Base-by-base conservation (phyloP, 2,113 vertebrate genomes). In the Perca fluviatilis region DNA sequence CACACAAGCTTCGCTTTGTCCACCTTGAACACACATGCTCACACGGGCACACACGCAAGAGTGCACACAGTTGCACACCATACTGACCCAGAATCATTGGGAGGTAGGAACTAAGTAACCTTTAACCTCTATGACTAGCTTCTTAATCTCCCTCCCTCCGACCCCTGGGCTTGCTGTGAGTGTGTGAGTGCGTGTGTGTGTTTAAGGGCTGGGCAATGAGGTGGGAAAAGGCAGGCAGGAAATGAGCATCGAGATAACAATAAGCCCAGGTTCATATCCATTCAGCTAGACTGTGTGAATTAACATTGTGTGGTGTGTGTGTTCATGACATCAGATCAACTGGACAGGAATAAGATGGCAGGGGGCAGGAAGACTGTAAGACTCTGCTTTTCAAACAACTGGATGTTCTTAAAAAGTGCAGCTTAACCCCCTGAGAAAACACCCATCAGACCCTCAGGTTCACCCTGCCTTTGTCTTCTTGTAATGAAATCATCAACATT, bases 221-320 rank as follows among this genome's bases (percentile, higher is more conserved):
- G 94, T 95, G 94, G 89, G 88, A 94, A 90, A 83, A 67, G 40
- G 40, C 40, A 43, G 9, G 71, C 89, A 95, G 95, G 95, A 96
- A 95, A 95, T 95, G 94, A 95, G 83, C 95, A 92, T 86, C 85
- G 81, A 83, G 76, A 85, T 85, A 74, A 93, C 86, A 91, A 92
- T 88, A 89, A 89, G 79, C 82, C 86, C 71, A 74, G 90, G 92
- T 91, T 92, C 86, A 83, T 84, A 82, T 85, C 79, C 85, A 95
- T 90, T 95, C 88, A 89, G 82, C 74, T 36, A 67, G 83, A 83
- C 91, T 84, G 84, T 84, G 5, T 89, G 92, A 89, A 89, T 64
- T 72, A 72, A 80, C 71, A 51, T 49, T 76, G 69, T 76, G 56
- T 82, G 50, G 33, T 74, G 64, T 65, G 53, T 82, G 74, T 70